Base-by-base conservation (phyloP, 1,140 invertebrate species). In the Dryas iulia region DNA sequence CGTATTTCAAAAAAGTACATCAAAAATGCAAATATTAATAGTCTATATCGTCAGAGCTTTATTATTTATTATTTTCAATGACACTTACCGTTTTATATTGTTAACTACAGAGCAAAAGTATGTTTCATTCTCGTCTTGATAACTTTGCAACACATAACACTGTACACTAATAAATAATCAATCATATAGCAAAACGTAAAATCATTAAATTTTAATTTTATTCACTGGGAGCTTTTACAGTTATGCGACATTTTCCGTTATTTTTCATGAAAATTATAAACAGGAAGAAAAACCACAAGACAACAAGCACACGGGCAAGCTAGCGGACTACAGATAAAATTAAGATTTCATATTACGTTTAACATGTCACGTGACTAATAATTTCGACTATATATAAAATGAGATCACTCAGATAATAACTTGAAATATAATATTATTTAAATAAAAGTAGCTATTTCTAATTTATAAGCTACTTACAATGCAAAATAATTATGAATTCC, bases 51-150 rank as follows among this genome's bases (percentile, higher is more conserved):
- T 47, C 21, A 47, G 39, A 21, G 33, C 5, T 39, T 58, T 59
- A 63, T 39, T 64, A n/a, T 52, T 59, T 60, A 70, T 54, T 70
- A 62, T 67, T 79, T 73, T 75, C 71, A 62, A 73, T 65, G 71
- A 56, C 60, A 84, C 86, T 86, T 86, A 90, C 88, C 82, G 81
- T 73, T 83, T 73, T 82, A 83, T 47, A 72, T 77, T 81, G 74
- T 72, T 80, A 77, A 81, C 73, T 88, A 87, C 70, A 84, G 82
- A 72, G 75, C 77, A 78, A 77, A 86, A 86, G 82, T 90, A 88
- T 88, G 86, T 89, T 90, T 87, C 86, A 88, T 89, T 83, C 82
- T 87, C 70, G 78, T 84, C 70, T 87, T 88, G 71, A 84, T 80
- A 79, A 74, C 78, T 86, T 85, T 86, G 81, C 73, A 72, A 84